Base-by-base conservation (phyloP, 2,888 invertebrate genomes). In the Chamaedrilus cognettii region DNA sequence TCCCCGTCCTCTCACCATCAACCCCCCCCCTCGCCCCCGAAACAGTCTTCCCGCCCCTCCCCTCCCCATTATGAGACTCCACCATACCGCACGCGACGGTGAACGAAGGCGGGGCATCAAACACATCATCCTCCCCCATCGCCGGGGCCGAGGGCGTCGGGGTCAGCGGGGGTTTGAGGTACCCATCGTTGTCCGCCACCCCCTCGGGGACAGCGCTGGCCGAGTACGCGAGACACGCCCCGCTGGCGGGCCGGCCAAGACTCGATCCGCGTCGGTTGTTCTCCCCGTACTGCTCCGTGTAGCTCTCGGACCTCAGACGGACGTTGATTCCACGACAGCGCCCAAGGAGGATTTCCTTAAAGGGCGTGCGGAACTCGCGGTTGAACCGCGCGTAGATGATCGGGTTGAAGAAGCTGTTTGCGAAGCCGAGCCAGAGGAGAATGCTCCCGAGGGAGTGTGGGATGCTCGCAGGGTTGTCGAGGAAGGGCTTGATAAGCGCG, bases 361-460 rank as follows among this genome's bases (percentile, higher is more conserved):
- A 97, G 11, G 96, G 96, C 80, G 92, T 93, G 74, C 97, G 89
- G 84, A 97, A 97, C 85, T 97, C 96, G 74, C 94, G 89, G 84
- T 97, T 96, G 72, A 96, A 87, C 26, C 95, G 94, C 3, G 96
- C 96, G 85, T 97, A 97, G 76, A 97, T 97, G 71, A 96, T 91
- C 2, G 96, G 97, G 85, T 97, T 97, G 74, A 96, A 88, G 79
- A 96, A 88, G 78, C 95, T 95, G 85, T 97, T 97, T 78, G 94
- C 90, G 84, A 96, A 97, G 73, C 96, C 96, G 3, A 83, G 74
- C 83, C 83, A 83, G 69, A 78, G 74, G 28, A 83, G 78, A 31
- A 79, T 70, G 57, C 77, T 74, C 51, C 65, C 72, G 2, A 83
- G 69, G 75, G 75, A 76, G 23, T 59, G 51, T 3, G 83, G 83